Percentiles rank a stretch among this genome's conserved stretches.
phyloP scores from a whole-genome alignment of 1,140 invertebrate genomes.

The Elymnias hypermnestra region DNA sequence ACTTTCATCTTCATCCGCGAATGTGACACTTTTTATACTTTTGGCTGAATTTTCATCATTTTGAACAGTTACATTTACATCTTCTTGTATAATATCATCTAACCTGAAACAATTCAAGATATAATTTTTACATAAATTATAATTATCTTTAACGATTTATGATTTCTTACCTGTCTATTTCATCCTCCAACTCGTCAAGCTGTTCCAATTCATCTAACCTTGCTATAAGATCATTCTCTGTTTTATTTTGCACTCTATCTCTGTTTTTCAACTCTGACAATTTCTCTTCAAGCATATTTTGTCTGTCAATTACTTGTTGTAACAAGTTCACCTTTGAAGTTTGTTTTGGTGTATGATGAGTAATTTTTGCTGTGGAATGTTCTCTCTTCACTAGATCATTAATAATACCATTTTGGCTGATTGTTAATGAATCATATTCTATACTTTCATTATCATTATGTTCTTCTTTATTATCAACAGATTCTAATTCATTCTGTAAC shows the following conservation, averaged over 20 bases:
- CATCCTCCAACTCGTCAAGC: conserved; percentile 77
- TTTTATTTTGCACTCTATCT: conserved; percentile 49
- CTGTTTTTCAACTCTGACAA: conserved; percentile 63
- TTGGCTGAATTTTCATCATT: conserved; percentile 23
- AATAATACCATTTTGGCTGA: conserved; percentile 22
- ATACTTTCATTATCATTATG: conserved; percentile 16
- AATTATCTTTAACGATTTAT: no score
- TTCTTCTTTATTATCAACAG: conserved; percentile 20
- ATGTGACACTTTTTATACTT: conserved; percentile 50
- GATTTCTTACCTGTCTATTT: conserved; percentile 73
- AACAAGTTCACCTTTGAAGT: conserved; percentile 39
- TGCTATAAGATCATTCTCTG: conserved; percentile 68
- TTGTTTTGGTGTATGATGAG: conserved; percentile 20
- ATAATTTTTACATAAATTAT: no score
- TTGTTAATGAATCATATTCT: conserved; percentile 23
- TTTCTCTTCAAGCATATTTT: conserved; percentile 72
- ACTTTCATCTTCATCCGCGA: conserved; percentile 57
- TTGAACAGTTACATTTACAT: conserved; percentile 30
- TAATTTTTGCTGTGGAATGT: conserved; percentile 15
- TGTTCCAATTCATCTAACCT: conserved; percentile 77
- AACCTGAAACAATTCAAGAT: conserved; percentile 35
- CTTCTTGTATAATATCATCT: conserved; percentile 44
- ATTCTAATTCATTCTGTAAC: conserved; percentile 52
- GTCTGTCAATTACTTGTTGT: conserved; percentile 72
- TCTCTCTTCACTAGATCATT: no score